phyloP scores from a whole-genome alignment of 1,140 invertebrate genomes.

The Bombus cullumanus region DNA sequence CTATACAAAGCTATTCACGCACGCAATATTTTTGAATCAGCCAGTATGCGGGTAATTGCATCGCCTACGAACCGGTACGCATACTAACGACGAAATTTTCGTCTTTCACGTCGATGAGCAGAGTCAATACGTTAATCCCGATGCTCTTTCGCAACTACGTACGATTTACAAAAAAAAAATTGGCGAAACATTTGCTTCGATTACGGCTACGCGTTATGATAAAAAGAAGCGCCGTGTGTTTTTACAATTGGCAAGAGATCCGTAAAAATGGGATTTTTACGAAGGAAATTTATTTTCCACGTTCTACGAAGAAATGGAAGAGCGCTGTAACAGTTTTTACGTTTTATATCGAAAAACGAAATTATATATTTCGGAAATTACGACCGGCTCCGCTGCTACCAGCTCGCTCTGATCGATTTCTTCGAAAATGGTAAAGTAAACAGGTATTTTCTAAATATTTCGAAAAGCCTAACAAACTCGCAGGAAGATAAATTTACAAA shows the following conservation, averaged over 20 bases:
- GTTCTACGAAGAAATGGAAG: not conserved
- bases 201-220: not conserved
- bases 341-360: too few relatives aligned
- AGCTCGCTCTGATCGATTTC: not conserved
- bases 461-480: not conserved
- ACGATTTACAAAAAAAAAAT: too few relatives aligned
- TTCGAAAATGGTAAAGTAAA: not conserved
- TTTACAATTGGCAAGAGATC: not conserved
- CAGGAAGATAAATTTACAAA: not conserved
- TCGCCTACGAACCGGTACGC: not conserved
- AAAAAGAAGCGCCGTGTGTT: not conserved
- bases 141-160: not conserved
- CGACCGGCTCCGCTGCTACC: too few relatives aligned
- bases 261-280: not conserved
- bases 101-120: not conserved
- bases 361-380: too few relatives aligned
- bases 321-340: too few relatives aligned
- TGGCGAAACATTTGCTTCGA: not conserved
- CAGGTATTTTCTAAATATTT: not conserved
- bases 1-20: too few relatives aligned
- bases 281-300: not conserved
- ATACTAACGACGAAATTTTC: conserved; percentile 15
- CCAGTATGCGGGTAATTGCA: conserved; percentile 20
- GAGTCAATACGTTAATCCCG: not conserved
- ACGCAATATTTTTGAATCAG: not conserved